These are phyloP conservation scores for Tachypleus tridentatus DNA, from an alignment of 1,140 invertebrate species.

Conservation along the genomic window DNA sequence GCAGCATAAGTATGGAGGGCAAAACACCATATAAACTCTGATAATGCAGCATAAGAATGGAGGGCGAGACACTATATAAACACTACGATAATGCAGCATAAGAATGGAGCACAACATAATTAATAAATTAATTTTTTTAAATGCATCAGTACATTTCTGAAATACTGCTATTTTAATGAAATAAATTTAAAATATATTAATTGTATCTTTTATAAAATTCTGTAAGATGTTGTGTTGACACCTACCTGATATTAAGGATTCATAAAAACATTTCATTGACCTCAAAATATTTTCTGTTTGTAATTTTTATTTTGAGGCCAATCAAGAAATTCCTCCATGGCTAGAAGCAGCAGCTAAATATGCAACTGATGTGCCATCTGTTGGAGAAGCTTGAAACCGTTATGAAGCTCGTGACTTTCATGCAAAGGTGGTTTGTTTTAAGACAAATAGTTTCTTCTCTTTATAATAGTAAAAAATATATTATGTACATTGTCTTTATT, in stretches of 20 bases:
- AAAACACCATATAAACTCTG: no score
- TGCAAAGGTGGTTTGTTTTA: constrained; percentile 5
- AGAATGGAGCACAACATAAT: no score
- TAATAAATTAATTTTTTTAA: neutral
- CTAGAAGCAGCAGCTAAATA: constrained; percentile 12
- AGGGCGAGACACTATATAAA: no score
- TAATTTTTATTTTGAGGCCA: constrained; percentile 6
- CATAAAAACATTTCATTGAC: neutral
- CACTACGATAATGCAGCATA: no score
- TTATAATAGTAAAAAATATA: no score
- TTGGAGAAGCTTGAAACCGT: constrained; percentile 1
- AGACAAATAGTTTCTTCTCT: no score
- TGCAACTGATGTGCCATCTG: constrained; percentile 1
- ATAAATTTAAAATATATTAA: neutral
- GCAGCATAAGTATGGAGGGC: no score
- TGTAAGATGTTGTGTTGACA: neutral
- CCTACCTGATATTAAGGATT: neutral
- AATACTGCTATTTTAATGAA: neutral
- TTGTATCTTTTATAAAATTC: neutral
- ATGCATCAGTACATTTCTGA: neutral
- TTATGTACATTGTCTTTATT: no score
- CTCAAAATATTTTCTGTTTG: neutral
- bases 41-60: no score
- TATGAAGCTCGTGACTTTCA: constrained; percentile 13
- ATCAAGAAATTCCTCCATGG: constrained; percentile 15